Percentiles rank a stretch among this genome's conserved stretches.
Evolutionary conservation across 2,113 vertebrate genomes (phyloP).

Genomic region (Symphodus melops): DNA sequence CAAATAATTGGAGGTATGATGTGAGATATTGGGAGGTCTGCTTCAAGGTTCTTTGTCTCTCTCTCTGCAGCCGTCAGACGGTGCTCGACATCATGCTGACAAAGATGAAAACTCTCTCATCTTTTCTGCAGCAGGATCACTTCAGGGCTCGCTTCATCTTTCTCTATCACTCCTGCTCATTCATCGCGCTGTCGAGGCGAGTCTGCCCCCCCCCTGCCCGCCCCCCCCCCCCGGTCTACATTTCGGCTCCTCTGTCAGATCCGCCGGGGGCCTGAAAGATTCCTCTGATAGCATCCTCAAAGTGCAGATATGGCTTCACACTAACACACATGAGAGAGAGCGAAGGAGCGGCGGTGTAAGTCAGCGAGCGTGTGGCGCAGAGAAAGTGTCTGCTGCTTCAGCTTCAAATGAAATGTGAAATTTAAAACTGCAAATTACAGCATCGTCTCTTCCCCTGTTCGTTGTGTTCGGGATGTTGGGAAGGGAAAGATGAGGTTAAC

Average conservation of each 20-base stretch:
- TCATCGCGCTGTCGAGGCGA: conserved; percentile 29
- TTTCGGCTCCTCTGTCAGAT: conserved; percentile 57
- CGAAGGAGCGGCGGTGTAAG: background rate
- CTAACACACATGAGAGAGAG: conserved; percentile 41
- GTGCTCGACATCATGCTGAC: conserved; percentile 14
- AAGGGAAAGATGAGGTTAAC: background rate
- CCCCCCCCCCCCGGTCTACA: no score
- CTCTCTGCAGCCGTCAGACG: background rate
- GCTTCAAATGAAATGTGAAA: conserved; percentile 10
- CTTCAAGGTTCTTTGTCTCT: background rate
- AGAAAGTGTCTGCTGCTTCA: conserved; percentile 7
- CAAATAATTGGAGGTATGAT: background rate
- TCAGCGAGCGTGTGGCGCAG: background rate
- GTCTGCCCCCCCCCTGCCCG: no score
- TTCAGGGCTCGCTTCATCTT: conserved; percentile 53
- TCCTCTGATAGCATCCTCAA: conserved; percentile 55
- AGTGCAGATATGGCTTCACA: conserved; percentile 49
- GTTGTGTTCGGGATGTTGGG: background rate
- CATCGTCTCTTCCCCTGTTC: background rate
- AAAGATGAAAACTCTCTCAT: conserved; percentile 53
- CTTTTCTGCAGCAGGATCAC: conserved; percentile 39
- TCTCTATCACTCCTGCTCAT: conserved; percentile 39
- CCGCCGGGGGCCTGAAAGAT: conserved; percentile 52
- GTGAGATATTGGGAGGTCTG: background rate
- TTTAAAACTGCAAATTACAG: conserved; percentile 18